Percentiles rank a stretch among this genome's conserved stretches.
Conservation (phyloP, 64 coral and sea anemone species). For the Trachythela sp. region DNA sequence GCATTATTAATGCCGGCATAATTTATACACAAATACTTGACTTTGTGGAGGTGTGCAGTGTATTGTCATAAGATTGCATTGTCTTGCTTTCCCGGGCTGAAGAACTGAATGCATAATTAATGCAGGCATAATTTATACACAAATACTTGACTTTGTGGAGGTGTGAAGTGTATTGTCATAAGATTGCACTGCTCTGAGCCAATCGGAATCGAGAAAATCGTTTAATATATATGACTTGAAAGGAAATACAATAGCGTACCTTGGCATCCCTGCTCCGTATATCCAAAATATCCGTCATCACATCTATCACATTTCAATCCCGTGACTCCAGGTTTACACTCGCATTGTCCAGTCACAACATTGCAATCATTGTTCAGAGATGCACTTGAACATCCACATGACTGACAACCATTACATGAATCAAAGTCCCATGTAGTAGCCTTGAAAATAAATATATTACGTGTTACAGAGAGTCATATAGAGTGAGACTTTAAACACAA, state of each 20-base stretch:
- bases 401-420: conserved; percentile 1
- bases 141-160: no score
- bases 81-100: no score
- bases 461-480: no score
- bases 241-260: neutral
- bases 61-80: no score
- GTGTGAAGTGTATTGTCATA: no score
- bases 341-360: conserved; percentile 55
- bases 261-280: neutral
- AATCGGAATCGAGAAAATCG: no score
- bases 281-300: neutral
- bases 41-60: no score
- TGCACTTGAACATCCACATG: neutral
- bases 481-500: neutral
- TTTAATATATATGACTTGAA: neutral
- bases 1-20: no score
- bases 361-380: conserved; percentile 45
- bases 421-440: neutral
- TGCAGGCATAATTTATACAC: no score
- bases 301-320: conserved; percentile 51
- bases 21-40: no score
- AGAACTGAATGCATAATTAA: no score
- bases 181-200: no score
- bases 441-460: neutral
- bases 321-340: conserved; percentile 71